Evolutionary conservation across 1,140 invertebrate species (phyloP), one percentile per base, ranked within the genome.

Genomic region (Zophobas atratus): DNA sequence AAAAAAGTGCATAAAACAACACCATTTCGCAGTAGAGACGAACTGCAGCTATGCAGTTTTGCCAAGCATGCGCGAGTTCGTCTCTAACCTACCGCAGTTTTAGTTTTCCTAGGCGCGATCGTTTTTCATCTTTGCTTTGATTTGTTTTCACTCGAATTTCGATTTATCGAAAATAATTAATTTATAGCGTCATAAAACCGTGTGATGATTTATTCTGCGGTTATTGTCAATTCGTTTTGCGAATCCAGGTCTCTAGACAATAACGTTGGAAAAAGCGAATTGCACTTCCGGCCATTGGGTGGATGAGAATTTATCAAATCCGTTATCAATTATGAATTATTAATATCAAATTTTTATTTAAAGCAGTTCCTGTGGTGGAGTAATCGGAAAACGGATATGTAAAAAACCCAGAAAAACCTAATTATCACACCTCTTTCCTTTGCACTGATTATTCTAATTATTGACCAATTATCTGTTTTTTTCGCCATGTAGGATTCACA

Each of bases 11-110:
- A 67, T 67, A 67, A 67, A 67, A 67, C 60, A 67, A 67, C 60
- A 67, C 60, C 60, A 48, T 36, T 73, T 73, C 55, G 71, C 71
- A 73, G 71, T 73, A 73, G 32, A 43, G 71, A 56, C 49, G 32
- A 73, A 73, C 71, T 73, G 71, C 71, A 73, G 71, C 71, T 73
- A 73, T 73, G 71, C 71, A 73, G 55, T 73, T 67, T 73, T 73
- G 71, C 71, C 71, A 73, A 73, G 71, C 71, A 73, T 73, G 71
- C 71, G 71, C 71, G 71, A 33, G 43, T 41, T 48, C 46, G 49
- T 6, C 43, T 20, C 39, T 33, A 55, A 73, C 71, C 71, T 73
- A 56, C 71, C 71, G 71, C 71, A 73, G 71, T 73, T 73, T 67
- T 67, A 67, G 60, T 67, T 67, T 67, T 67, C 60, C 38, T 67